Evolutionary conservation across 2,888 invertebrate species (phyloP), one percentile per base, ranked within the genome.

Genomic region (Sinopyrophorus schimmeli): DNA sequence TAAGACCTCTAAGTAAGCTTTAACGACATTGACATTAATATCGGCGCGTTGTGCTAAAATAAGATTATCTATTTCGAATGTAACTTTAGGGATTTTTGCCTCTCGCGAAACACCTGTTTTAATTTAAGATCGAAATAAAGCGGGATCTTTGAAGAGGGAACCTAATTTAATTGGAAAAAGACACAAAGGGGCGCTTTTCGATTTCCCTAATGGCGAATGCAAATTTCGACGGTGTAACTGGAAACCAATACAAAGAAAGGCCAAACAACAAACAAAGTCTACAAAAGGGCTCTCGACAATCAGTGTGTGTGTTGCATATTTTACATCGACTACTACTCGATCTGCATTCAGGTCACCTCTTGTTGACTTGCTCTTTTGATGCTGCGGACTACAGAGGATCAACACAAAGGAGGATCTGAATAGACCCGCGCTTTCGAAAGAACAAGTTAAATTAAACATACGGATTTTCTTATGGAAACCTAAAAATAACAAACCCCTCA

Each of bases 311-410:
- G 65, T 62, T 70, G 70, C 70, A 70, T 70, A 70, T 69, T 70
- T 70, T 66, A 69, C 61, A 55, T 53, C 51, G 46, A 52, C 49
- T 62, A 60, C 58, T 60, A 57, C 64, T 55, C 64, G 65, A 70
- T 71, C 68, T 69, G 69, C 70, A 71, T 72, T 71, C 71, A 70
- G 67, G 66, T 66, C 68, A 66, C 62, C 66, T 65, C 61, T 61
- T 67, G 65, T 63, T 61, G 63, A 66, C 69, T 68, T 67, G 69
- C 70, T 71, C 71, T 71, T 72, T 70, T 70, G 61, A 67, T 55
- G 38, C 35, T 46, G 54, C 49, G 49, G 50, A 53, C 34, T 40
- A 43, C 40, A 47, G 42, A 42, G 16, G 10, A 52, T 28, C 26
- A 28, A 51, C 57, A 57, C 57, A 60, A 58, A 60, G 52, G 58